Evolutionary conservation across 2,113 vertebrate genomes (phyloP).

Genomic region (Eptesicus fuscus): DNA sequence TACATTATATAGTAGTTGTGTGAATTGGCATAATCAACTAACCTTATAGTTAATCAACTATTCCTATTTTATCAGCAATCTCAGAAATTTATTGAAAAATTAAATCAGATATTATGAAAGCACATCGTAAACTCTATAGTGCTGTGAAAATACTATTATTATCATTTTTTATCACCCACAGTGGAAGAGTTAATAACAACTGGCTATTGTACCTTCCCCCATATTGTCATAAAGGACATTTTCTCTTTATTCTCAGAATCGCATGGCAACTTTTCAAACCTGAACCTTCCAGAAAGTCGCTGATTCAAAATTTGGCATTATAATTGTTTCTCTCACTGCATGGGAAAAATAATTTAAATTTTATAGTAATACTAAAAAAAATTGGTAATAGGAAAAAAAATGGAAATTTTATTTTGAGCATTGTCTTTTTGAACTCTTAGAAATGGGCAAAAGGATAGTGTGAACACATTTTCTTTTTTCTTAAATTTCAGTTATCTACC

Average conservation of each 20-base stretch:
- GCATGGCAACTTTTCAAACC: not conserved
- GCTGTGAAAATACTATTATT: slow-evolving; percentile 21
- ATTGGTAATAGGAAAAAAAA: slow-evolving; percentile 9
- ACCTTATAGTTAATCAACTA: not conserved
- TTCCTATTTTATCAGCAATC: not conserved
- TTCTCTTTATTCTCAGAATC: not conserved
- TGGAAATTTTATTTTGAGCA: slow-evolving; percentile 9
- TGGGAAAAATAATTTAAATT: slow-evolving; percentile 10
- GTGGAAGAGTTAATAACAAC: slow-evolving; percentile 12
- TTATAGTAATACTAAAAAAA: slow-evolving; percentile 15
- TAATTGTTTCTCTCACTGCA: slow-evolving; percentile 18
- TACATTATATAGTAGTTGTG: not conserved
- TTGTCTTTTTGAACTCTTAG: slow-evolving; percentile 18
- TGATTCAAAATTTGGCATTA: slow-evolving; percentile 21
- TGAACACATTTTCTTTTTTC: slow-evolving; percentile 40
- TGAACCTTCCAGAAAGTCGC: not conserved
- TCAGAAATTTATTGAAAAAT: slow-evolving; percentile 33
- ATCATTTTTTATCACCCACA: not conserved
- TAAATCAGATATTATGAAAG: slow-evolving; percentile 8
- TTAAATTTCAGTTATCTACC: slow-evolving; percentile 88
- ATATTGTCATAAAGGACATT: not conserved
- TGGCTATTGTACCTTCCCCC: not conserved
- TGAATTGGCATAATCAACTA: slow-evolving; percentile 1
- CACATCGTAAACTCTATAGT: slow-evolving; percentile 21
- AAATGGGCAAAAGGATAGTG: not conserved